Evolutionary conservation across 1,140 invertebrate genomes (phyloP).

Genomic region (Anoplophora glabripennis): DNA sequence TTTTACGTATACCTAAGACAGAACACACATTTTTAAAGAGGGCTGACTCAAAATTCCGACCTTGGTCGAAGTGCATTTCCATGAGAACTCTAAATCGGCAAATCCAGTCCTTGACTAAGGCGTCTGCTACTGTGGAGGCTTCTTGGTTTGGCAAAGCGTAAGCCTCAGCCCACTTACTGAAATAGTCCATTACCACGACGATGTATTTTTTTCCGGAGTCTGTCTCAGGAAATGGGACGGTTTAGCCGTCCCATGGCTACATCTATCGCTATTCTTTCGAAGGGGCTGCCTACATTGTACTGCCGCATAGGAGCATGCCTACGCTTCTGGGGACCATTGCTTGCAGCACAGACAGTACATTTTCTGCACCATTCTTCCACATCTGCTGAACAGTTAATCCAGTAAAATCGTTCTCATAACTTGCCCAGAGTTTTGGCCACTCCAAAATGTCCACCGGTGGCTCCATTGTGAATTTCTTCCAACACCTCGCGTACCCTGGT

Average conservation of each 20-base stretch:
- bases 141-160: constrained; percentile 46
- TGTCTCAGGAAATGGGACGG: too few relatives aligned
- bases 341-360: constrained; percentile 28
- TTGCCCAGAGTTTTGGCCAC: constrained; percentile 24
- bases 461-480: constrained; percentile 16
- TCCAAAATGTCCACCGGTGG: constrained; percentile 26
- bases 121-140: constrained; percentile 43
- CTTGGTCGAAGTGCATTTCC: constrained; percentile 45
- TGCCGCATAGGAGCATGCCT: constrained; percentile 24
- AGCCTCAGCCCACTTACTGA: constrained; percentile 48
- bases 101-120: constrained; percentile 42
- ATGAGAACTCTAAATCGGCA: constrained; percentile 44
- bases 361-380: constrained; percentile 32
- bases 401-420: constrained; percentile 24
- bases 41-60: constrained; percentile 16
- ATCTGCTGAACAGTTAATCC: constrained; percentile 29
- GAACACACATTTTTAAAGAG: constrained; percentile 29
- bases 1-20: constrained; percentile 39
- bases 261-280: constrained; percentile 35
- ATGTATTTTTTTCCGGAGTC: constrained; percentile 42
- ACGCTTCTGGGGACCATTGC: constrained; percentile 26
- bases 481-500: constrained; percentile 6
- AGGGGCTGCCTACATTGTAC: constrained; percentile 29
- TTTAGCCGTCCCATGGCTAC: too few relatives aligned
- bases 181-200: constrained; percentile 45